Conservation (phyloP, 2,113 vertebrate species). For the Marmota monax region DNA sequence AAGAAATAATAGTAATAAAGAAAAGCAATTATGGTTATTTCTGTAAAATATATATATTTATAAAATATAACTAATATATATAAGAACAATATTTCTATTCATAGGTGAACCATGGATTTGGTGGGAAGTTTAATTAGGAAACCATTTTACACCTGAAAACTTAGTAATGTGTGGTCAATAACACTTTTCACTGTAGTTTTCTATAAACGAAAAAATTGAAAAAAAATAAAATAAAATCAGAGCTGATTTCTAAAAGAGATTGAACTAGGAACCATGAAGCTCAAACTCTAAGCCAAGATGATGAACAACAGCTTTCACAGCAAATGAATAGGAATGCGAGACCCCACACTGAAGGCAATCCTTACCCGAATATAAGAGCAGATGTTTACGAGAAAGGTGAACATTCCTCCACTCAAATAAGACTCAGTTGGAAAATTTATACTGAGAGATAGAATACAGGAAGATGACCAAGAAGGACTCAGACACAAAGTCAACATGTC, state of each 20-base stretch:
- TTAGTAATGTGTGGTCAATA: background rate
- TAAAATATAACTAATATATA: background rate
- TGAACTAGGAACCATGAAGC: background rate
- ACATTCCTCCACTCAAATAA: background rate
- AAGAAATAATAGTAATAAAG: conserved; percentile 41
- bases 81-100: background rate
- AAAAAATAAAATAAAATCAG: background rate
- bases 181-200: background rate
- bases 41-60: background rate
- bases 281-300: background rate
- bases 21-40: background rate
- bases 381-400: background rate
- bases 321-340: background rate
- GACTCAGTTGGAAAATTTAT: background rate
- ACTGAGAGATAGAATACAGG: background rate
- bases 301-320: background rate
- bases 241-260: background rate
- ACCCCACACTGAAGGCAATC: background rate
- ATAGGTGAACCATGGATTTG: background rate
- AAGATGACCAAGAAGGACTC: background rate
- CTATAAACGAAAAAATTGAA: background rate
- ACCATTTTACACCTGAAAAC: background rate
- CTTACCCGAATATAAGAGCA: background rate
- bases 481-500: background rate
- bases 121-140: conserved; percentile 2